Base-by-base conservation (phyloP, 2,888 invertebrate genomes). In the Volucella inflata region DNA sequence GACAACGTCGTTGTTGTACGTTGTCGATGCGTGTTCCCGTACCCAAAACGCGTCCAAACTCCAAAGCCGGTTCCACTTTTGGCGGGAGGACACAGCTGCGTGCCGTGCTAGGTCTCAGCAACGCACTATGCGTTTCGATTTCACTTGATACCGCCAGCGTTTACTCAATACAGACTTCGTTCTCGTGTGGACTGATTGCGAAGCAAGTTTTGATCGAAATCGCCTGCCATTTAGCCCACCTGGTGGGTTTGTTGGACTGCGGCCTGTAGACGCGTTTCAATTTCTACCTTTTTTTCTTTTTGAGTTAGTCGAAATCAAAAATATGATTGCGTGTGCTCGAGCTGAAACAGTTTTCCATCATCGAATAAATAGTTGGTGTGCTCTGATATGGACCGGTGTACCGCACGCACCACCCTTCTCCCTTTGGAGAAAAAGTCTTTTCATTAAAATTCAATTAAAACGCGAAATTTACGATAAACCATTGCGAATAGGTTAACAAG, bases 381-480 rank as follows among this genome's bases (percentile, higher is more conserved):
- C 30, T 6, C 6, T 30, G 30, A 6, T 30, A 30, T 6, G 6
- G 64, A 9, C 10, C 62, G 11, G 51, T 50, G 17, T n/a, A 46
- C 65, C 21, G 67, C 51, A 53, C 75, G 36, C 17, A 12, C 71
- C 21, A 3, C 30, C 17, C 51, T 11, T 9, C 0, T 50, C 11
- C 12, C 55, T 17, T 10, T 46, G 62, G 40, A 0, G 30, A 67
- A 81, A 81, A 81, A 85, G 68, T 36, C 76, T 72, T 85, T 85
- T 85, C 76, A 85, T 80, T 85, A 85, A 85, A 85, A 81, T 85
- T 85, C 81, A 85, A 85, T 85, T 85, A 81, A 85, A 85, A 62
- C 81, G 62, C 50, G 46, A 80, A 85, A 81, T 81, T 76, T 81
- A 81, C 81, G 76, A 81, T 77, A 81, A 85, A 72, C 67, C 60